Evolutionary conservation across 2,113 vertebrate genomes (phyloP).

Genomic region (Acrocephalus arundinaceus): DNA sequence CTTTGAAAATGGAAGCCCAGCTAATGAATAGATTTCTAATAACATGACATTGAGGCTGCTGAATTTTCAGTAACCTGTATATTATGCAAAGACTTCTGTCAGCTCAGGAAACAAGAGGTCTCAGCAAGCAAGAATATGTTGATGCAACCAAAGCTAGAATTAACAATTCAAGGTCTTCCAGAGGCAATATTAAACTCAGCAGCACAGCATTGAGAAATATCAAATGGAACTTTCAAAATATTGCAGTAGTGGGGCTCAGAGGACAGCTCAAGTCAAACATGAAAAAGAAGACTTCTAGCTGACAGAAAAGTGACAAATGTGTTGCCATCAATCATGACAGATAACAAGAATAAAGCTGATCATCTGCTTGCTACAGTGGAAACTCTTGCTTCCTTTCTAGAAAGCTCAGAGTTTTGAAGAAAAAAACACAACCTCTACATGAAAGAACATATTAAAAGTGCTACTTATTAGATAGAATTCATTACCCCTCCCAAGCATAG

Average conservation of each 20-base stretch:
- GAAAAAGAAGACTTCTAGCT: neutral
- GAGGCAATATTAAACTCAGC: neutral
- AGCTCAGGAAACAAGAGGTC: neutral
- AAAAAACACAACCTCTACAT: neutral
- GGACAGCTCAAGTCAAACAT: neutral
- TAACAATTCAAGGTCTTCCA: slow-evolving; percentile 9
- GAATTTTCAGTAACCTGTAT: slow-evolving; percentile 5
- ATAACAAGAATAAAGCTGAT: neutral
- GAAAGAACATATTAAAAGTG: neutral
- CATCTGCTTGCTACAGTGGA: neutral
- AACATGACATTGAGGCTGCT: neutral
- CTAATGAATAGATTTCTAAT: neutral
- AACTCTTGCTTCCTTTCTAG: neutral
- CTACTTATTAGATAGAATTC: neutral
- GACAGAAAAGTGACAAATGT: neutral
- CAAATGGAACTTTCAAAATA: neutral
- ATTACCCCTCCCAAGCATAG: neutral
- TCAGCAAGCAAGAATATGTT: neutral
- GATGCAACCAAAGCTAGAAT: neutral
- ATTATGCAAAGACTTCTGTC: slow-evolving; percentile 10
- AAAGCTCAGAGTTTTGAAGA: neutral
- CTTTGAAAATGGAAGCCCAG: neutral
- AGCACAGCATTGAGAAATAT: neutral
- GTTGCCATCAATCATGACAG: neutral
- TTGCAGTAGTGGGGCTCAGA: neutral